Base-by-base conservation (phyloP, 2,797 vertebrate species). In the Cygnus olor region DNA sequence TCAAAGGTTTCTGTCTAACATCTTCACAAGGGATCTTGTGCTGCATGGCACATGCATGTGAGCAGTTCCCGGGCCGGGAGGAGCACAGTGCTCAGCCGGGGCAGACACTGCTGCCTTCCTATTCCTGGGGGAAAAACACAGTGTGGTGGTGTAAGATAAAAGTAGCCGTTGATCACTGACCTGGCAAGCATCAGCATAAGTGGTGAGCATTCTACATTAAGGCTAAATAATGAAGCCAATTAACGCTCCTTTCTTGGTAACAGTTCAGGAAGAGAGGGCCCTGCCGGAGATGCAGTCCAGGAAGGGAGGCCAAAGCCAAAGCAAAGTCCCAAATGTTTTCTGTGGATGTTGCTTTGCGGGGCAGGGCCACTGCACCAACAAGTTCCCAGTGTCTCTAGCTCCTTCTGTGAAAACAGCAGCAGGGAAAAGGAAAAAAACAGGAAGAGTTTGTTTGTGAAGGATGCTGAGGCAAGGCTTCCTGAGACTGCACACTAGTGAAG, bases 241-340 rank as follows among this genome's bases (percentile, higher is more conserved):
- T 66, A 88, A 80, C 77, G 66, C 30, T 76, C 38, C 63, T 92
- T 88, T 95, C 88, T 90, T 44, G 18, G 68, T 90, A 44, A 53
- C 44, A 36, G 28, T 58, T 89, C 85, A 34, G 63, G 51, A 79
- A 2, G 8, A 73, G 83, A 91, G 63, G 42, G 17, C 42, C 3
- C 44, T 11, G 44, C 19, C 38, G 11, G 47, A 61, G 25, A 34
- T 38, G 20, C 10, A 27, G 32, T 30, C 21, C 44, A 7, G 53
- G 70, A 70, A 21, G 40, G 54, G 68, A 58, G 64, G 34, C 38
- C 76, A 81, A 65, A 85, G 79, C 40, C 86, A 86, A 60, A 92
- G 66, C 74, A 16, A 4, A 57, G 64, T 32, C 83, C 38, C 30
- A 58, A 2, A 38, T 49, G 40, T 65, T 73, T 58, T 47, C 54